Evolutionary conservation across 2,888 invertebrate species (phyloP).

Genomic region (Cephus spinipes): DNA sequence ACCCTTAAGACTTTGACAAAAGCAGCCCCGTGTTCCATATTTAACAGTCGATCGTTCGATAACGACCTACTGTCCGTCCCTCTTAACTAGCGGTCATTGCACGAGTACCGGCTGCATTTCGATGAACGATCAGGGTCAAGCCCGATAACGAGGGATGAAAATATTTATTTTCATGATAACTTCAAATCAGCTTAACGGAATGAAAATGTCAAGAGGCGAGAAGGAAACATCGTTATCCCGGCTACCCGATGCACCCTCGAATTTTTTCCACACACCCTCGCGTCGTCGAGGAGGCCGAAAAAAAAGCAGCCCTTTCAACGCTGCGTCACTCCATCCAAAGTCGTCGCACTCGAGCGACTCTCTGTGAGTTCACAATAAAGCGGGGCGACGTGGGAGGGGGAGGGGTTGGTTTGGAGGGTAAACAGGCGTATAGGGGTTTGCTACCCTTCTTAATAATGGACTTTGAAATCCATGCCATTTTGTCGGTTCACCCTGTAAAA

Average conservation of each 20-base stretch:
- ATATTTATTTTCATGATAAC: background rate
- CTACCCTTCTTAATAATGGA: slow-evolving; percentile 52
- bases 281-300: background rate
- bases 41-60: background rate
- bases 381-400: background rate
- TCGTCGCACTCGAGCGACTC: background rate
- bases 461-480: slow-evolving; percentile 55
- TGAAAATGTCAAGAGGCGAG: background rate
- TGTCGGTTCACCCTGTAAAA: slow-evolving; percentile 39
- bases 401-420: background rate
- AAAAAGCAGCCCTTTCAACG: slow-evolving; percentile 20
- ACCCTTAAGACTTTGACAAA: background rate
- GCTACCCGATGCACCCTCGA: background rate
- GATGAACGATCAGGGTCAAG: background rate
- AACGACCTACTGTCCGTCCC: background rate
- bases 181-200: background rate
- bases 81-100: background rate
- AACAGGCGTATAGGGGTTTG: background rate
- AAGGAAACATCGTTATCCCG: background rate
- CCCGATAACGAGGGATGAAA: background rate
- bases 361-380: background rate
- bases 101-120: background rate
- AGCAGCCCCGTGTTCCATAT: background rate
- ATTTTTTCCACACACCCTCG: background rate
- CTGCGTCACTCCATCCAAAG: slow-evolving; percentile 9